Evolutionary conservation across 1,140 invertebrate species (phyloP), one percentile per base, ranked within the genome.

Genomic region (Drosophila pseudoobscura): DNA sequence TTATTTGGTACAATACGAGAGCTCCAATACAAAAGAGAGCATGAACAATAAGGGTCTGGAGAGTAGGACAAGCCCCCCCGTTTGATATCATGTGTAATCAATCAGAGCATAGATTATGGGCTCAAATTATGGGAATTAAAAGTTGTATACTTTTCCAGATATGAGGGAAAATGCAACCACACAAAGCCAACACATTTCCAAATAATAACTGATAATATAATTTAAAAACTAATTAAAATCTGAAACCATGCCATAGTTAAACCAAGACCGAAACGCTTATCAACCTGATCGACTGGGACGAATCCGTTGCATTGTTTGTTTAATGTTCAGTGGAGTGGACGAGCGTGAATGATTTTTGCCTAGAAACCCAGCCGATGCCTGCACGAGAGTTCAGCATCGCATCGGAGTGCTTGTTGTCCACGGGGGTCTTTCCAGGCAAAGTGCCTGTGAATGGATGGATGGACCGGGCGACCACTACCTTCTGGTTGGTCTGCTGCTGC

Each of bases 1-100:
- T 80, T 84, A 74, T 70, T 58, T 52, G 54, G 71, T 63, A 63
- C 73, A 84, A 80, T 62, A 66, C 72, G 54, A 79, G 62, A 70
- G 66, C 52, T 56, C 57, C 58, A 29, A 56, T 51, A 84, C 82
- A 87, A 84, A 77, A 53, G 66, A 80, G 69, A 74, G 49, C 73
- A 74, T 63, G 58, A 80, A 84, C 82, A 87, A 84, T 84, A 55
- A 69, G 58, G 61, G 43, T 43, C 53, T 56, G 35, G 26, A 44
- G 29, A 43, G 47, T 46, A 22, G 68, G 65, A 49, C 80, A 55
- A 62, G 54, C 80, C 64, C 24, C 64, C 64, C 51, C 39, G 69
- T 53, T 26, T 11, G 29, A 72, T 52, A 85, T 84, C 82, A 84
- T n/a, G 17, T 61, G 45, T 50, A 50, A 29, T 56, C 7, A 39